Conservation (phyloP, 1,140 invertebrate species). For the Calephelis nemesis region DNA sequence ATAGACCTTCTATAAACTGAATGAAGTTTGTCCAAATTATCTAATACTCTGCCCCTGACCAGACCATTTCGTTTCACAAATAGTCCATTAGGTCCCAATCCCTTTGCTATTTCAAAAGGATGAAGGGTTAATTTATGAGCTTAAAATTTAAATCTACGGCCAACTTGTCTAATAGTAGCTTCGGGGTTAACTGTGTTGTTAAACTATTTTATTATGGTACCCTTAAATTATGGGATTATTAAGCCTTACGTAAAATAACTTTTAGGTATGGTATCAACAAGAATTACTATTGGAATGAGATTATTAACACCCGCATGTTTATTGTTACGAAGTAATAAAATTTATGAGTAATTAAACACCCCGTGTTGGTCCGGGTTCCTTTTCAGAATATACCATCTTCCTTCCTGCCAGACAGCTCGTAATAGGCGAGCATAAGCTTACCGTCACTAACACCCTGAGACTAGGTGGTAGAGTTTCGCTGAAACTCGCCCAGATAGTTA, state of each 20-base stretch:
- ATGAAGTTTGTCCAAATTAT: slow-evolving; percentile 70
- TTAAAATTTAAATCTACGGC: slow-evolving; percentile 78
- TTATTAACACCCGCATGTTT: too few relatives aligned
- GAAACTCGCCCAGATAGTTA: too few relatives aligned
- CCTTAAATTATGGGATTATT: slow-evolving; percentile 39
- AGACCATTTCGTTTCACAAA: slow-evolving; percentile 75
- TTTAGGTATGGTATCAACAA: background rate
- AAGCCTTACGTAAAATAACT: background rate
- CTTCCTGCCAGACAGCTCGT: too few relatives aligned
- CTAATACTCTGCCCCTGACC: slow-evolving; percentile 69
- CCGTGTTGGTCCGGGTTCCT: too few relatives aligned
- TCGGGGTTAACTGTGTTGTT: slow-evolving; percentile 71
- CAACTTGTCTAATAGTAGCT: slow-evolving; percentile 71
- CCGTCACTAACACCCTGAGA: too few relatives aligned
- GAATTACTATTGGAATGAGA: background rate
- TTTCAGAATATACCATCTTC: too few relatives aligned
- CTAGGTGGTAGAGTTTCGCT: too few relatives aligned
- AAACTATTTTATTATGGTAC: slow-evolving; percentile 67
- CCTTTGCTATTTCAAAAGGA: slow-evolving; percentile 78
- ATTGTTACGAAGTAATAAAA: too few relatives aligned
- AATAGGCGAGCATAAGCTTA: too few relatives aligned
- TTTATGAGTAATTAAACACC: too few relatives aligned
- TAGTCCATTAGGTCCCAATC: slow-evolving; percentile 77
- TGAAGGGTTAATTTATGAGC: slow-evolving; percentile 78
- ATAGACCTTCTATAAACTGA: slow-evolving; percentile 40